Evolutionary conservation across 2,888 invertebrate species (phyloP).

Genomic region (Trachelus troglodyta): DNA sequence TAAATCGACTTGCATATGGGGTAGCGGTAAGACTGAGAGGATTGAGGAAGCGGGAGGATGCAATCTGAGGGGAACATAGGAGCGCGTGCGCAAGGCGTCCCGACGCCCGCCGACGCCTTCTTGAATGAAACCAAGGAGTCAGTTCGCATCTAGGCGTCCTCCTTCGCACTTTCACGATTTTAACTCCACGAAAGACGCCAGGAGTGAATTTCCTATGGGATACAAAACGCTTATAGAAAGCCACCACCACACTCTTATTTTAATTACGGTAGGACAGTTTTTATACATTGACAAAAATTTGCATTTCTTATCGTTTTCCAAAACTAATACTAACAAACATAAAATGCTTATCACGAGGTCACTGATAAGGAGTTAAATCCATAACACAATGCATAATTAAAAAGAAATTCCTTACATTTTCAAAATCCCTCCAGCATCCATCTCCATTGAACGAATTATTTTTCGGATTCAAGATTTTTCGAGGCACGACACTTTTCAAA

Average conservation of each 20-base stretch:
- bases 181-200: slow-evolving; percentile 16
- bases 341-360: not conserved
- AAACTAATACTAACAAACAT: not conserved
- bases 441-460: not conserved
- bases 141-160: slow-evolving; percentile 54
- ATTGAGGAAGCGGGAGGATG: slow-evolving; percentile 26
- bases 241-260: not conserved
- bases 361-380: not conserved
- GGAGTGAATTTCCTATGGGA: slow-evolving; percentile 14
- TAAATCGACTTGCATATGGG: slow-evolving; percentile 41
- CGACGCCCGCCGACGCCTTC: slow-evolving; percentile 55
- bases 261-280: not conserved
- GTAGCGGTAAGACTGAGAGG: not conserved
- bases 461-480: not conserved
- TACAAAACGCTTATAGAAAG: not conserved
- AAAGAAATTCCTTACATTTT: not conserved
- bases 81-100: slow-evolving; percentile 50
- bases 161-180: slow-evolving; percentile 45
- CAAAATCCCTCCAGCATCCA: not conserved
- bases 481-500: not conserved
- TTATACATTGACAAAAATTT: not conserved
- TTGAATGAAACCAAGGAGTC: slow-evolving; percentile 55
- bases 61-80: slow-evolving; percentile 24
- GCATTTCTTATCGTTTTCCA: not conserved
- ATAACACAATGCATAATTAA: not conserved